These are phyloP conservation scores for Tipula confusa DNA, from an alignment of 2,888 invertebrate species.

Conservation along the genomic window DNA sequence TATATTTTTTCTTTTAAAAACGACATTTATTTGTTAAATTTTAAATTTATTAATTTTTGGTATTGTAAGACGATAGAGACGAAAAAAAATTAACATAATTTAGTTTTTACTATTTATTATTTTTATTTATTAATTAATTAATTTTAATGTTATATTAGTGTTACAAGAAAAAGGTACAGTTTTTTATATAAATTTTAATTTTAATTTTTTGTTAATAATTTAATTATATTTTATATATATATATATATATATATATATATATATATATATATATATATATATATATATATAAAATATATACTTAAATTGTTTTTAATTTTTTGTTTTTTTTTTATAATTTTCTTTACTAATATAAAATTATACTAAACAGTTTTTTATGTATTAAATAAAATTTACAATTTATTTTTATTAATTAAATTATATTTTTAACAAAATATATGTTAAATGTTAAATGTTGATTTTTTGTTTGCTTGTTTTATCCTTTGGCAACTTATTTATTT, in stretches of 20 bases:
- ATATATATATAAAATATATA: neutral
- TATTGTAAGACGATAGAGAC: neutral
- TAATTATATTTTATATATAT: neutral
- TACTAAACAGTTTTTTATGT: neutral
- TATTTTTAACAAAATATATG: neutral
- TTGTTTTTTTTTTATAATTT: neutral
- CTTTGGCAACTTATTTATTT: conserved; percentile 6
- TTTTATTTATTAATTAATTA: neutral
- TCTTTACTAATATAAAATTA: neutral
- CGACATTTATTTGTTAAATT: neutral
- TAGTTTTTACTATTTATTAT: neutral
- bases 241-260: neutral
- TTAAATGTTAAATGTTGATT: neutral
- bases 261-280: neutral
- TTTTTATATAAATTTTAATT: conserved; percentile 3
- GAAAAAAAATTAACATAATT: neutral
- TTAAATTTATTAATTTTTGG: neutral
- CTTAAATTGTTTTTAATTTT: neutral
- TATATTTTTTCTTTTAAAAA: too few species aligned
- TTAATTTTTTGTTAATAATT: neutral
- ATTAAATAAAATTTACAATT: neutral
- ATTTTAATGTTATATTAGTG: neutral
- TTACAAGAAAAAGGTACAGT: conserved; percentile 25
- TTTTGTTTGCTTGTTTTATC: neutral
- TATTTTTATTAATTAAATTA: neutral